A percentile compares a stretch with the other conserved stretches of the same genome.
These are phyloP conservation scores for Empidonax alnorum DNA, from an alignment of 2,113 vertebrate species.

Conservation along the genomic window DNA sequence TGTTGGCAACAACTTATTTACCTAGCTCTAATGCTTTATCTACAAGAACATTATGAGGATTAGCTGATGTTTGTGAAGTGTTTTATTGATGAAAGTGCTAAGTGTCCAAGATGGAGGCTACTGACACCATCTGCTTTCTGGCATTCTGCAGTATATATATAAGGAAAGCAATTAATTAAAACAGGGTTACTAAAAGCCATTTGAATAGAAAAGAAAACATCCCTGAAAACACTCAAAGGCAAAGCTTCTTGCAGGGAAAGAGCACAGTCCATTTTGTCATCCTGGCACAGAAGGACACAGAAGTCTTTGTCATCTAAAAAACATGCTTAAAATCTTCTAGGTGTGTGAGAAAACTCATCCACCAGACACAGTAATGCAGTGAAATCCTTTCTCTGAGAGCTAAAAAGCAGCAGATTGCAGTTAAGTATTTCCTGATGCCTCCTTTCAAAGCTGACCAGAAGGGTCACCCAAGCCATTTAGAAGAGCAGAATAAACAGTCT, in stretches of 20 bases:
- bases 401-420: background rate
- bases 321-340: background rate
- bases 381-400: background rate
- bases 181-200: background rate
- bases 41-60: background rate
- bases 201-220: background rate
- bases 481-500: background rate
- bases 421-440: background rate
- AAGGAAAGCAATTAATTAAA: slow-evolving; percentile 6
- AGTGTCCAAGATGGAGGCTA: background rate
- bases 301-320: background rate
- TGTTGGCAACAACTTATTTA: background rate
- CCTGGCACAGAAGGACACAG: background rate
- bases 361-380: background rate
- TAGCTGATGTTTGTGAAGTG: background rate
- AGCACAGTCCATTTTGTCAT: background rate
- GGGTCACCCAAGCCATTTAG: background rate
- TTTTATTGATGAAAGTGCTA: background rate
- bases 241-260: background rate
- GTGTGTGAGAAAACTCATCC: background rate
- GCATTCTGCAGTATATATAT: background rate
- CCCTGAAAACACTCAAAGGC: background rate
- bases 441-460: background rate
- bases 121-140: background rate
- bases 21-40: background rate